These are phyloP conservation scores for Drosophila melanica DNA, from an alignment of 1,140 invertebrate genomes.

Conservation along the genomic window DNA sequence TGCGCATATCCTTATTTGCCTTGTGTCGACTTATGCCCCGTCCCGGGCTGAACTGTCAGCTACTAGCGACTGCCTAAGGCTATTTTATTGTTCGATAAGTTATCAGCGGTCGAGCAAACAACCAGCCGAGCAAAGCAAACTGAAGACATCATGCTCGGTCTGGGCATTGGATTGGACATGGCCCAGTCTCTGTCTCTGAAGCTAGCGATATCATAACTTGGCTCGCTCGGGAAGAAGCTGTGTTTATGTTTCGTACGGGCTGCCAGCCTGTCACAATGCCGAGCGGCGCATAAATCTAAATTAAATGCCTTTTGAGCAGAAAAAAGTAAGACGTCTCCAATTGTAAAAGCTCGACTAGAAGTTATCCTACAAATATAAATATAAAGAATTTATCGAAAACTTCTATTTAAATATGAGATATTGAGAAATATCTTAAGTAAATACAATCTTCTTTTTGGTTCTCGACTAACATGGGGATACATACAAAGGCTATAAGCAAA, in stretches of 20 bases:
- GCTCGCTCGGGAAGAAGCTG: conserved; percentile 49
- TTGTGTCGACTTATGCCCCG: conserved; percentile 53
- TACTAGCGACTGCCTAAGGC: conserved; percentile 45
- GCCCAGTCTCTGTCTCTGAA: conserved; percentile 1
- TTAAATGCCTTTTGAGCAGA: conserved; percentile 75
- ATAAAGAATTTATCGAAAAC: too few relatives aligned
- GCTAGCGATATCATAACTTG: conserved; percentile 73
- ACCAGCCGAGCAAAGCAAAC: conserved; percentile 36
- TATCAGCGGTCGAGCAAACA: conserved; percentile 68
- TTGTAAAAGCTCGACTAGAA: neutral
- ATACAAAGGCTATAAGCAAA: too few relatives aligned
- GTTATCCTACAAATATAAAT: neutral
- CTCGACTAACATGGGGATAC: too few relatives aligned
- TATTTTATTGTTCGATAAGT: conserved; percentile 80
- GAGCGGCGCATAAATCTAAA: conserved; percentile 78
- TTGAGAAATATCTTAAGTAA: too few relatives aligned
- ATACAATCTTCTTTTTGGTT: too few relatives aligned
- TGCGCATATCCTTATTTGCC: conserved; percentile 79
- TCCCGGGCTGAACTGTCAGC: conserved; percentile 38
- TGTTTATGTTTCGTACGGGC: conserved; percentile 54
- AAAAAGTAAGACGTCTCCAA: neutral
- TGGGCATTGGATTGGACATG: conserved; percentile 17
- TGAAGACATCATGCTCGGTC: conserved; percentile 3
- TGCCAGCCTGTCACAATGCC: conserved; percentile 67
- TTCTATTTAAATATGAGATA: too few relatives aligned